Base-by-base conservation (phyloP, 1,140 invertebrate genomes). In the Contarinia nasturtii region DNA sequence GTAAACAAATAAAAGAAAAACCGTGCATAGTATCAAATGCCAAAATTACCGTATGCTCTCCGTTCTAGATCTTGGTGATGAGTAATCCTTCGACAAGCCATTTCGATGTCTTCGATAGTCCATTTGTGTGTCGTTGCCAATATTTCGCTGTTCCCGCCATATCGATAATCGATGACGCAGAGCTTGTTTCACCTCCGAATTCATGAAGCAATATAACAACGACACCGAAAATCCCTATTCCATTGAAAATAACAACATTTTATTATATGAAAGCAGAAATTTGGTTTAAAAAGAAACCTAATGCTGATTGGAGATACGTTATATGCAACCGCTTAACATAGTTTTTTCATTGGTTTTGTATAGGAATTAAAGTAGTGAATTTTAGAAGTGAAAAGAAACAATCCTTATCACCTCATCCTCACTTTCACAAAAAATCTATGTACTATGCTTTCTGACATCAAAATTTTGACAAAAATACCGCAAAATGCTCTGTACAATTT, bases 151-250 rank as follows among this genome's bases (percentile, higher is more conserved):
- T 14, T 79, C 79, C 53, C 76, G 79, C 85, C 85, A 91, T 46
- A 80, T 71, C 50, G 77, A 73, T 49, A 84, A 73, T 57, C 86
- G 84, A 65, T 90, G 82, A 44, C 77, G 71, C 48, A 91, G 65
- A 0, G 85, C 79, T 56, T 84, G 85, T 46, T 86, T 79, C 12
- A 95, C 90, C 67, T 93, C 89, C 1, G 81, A 85, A 67, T 92
- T 93, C 49, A 91, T 72, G 65, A 92, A 92, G 66, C 89, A 91
- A 67, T 90, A 92, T 63, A 91, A 82, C 18, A 92, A 61, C 21
- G 86, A 82, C 45, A 91, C 85, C 27, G 79, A 78, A 57, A 90
- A 81, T 49, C 87, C 88, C 61, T 63, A 8, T 0, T 47, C 15
- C n/a, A 15, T n/a, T n/a, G n/a, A n/a, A 7, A 5, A 11, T 40